These are phyloP conservation scores for Alitta virens DNA, from an alignment of 2,888 invertebrate genomes.

Conservation along the genomic window DNA sequence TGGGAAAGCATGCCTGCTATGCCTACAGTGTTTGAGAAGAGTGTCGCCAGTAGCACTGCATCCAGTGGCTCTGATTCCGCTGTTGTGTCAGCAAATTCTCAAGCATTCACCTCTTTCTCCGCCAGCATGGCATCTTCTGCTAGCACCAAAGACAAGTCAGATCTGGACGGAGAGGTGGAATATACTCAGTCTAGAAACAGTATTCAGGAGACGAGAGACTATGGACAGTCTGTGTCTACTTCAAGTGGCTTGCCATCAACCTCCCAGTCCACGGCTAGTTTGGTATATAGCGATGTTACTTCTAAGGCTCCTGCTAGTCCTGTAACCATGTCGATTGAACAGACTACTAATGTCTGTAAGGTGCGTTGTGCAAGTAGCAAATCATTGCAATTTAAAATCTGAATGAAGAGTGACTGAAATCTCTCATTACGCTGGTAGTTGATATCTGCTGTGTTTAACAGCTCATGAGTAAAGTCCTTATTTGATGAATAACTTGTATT, in stretches of 20 bases:
- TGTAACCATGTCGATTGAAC: conserved; percentile 32
- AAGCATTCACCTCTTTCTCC: conserved; percentile 11
- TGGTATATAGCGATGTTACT: neutral
- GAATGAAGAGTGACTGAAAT: too few relatives aligned
- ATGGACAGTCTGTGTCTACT: too few relatives aligned
- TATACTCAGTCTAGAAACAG: too few relatives aligned
- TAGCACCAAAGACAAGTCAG: neutral
- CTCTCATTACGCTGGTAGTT: too few relatives aligned
- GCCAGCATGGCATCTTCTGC: conserved; percentile 5
- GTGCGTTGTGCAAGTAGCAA: too few relatives aligned
- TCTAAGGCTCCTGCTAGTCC: neutral
- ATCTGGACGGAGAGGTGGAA: too few relatives aligned
- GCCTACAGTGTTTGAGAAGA: conserved; percentile 36
- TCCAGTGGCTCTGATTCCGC: neutral
- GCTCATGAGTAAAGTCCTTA: too few relatives aligned
- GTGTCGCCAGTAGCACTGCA: neutral
- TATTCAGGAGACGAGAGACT: too few relatives aligned
- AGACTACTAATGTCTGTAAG: conserved; percentile 59
- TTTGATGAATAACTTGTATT: too few relatives aligned
- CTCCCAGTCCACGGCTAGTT: neutral
- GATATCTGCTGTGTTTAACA: too few relatives aligned
- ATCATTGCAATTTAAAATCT: too few relatives aligned
- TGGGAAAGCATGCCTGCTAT: conserved; percentile 43
- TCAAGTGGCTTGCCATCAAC: too few relatives aligned
- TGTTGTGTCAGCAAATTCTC: neutral